Conservation (phyloP, 2,888 invertebrate genomes). For the Cantharis rufa region DNA sequence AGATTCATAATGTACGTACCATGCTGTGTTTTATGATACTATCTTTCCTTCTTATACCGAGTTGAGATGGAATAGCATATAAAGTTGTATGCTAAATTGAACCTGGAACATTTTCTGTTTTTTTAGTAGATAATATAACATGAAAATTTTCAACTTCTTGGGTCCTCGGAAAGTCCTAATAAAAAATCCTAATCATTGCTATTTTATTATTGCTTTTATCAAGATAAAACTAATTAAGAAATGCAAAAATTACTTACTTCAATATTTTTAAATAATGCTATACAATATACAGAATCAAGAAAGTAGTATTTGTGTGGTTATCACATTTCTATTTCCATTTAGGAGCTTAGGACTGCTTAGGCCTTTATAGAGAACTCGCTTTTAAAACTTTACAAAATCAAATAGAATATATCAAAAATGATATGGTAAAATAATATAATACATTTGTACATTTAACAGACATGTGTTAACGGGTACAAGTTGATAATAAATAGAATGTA, state of each 20-base stretch:
- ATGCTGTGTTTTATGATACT: background rate
- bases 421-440: too few relatives aligned
- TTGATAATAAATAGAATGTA: background rate
- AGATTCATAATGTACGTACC: background rate
- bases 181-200: background rate
- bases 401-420: background rate
- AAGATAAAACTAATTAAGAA: background rate
- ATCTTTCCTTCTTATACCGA: background rate
- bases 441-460: background rate
- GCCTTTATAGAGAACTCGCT: too few relatives aligned
- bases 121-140: background rate
- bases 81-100: background rate
- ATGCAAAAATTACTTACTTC: too few relatives aligned
- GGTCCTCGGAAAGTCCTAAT: background rate
- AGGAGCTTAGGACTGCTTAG: too few relatives aligned
- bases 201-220: background rate
- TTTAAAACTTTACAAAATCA: background rate
- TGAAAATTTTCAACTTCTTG: background rate
- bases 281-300: background rate
- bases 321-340: too few relatives aligned
- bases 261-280: too few relatives aligned
- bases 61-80: background rate
- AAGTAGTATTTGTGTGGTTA: too few relatives aligned
- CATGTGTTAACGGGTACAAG: background rate
- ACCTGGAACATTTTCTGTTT: background rate